phyloP scores from a whole-genome alignment of 2,797 vertebrate species.

The Tenualosa thibaudeaui region DNA sequence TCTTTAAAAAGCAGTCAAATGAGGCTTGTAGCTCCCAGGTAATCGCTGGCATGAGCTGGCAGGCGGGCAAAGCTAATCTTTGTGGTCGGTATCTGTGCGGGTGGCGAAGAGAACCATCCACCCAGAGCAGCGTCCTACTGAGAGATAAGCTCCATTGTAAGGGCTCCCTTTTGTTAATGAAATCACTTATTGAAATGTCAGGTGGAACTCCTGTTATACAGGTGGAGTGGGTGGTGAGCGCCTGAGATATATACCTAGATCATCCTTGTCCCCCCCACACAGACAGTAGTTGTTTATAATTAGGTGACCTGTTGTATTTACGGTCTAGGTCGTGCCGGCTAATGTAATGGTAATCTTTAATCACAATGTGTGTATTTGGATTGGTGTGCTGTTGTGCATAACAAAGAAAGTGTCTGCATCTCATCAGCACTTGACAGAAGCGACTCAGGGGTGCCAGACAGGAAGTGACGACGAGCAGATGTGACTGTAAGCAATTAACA shows the following conservation, averaged over 20 bases:
- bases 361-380: background rate
- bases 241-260: background rate
- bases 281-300: background rate
- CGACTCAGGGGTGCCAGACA: background rate
- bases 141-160: slow-evolving; percentile 6
- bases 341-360: background rate
- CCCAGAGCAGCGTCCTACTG: background rate
- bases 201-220: background rate
- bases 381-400: background rate
- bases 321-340: slow-evolving; percentile 54
- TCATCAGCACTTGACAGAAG: background rate
- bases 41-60: background rate
- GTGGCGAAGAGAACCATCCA: background rate
- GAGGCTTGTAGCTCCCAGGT: background rate
- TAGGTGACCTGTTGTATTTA: slow-evolving; percentile 52
- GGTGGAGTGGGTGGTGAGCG: background rate
- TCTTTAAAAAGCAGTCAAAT: slow-evolving; percentile 16
- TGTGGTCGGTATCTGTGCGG: background rate
- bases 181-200: slow-evolving; percentile 9
- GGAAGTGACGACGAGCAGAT: background rate
- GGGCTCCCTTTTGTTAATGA: background rate
- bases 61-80: slow-evolving; percentile 12
- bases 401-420: background rate
- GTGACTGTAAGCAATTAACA: background rate
- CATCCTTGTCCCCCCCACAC: background rate